Percentiles rank a stretch among this genome's conserved stretches.
These are phyloP conservation scores for Corythornis madagascariensis DNA, from an alignment of 2,113 vertebrate genomes.

Conservation along the genomic window DNA sequence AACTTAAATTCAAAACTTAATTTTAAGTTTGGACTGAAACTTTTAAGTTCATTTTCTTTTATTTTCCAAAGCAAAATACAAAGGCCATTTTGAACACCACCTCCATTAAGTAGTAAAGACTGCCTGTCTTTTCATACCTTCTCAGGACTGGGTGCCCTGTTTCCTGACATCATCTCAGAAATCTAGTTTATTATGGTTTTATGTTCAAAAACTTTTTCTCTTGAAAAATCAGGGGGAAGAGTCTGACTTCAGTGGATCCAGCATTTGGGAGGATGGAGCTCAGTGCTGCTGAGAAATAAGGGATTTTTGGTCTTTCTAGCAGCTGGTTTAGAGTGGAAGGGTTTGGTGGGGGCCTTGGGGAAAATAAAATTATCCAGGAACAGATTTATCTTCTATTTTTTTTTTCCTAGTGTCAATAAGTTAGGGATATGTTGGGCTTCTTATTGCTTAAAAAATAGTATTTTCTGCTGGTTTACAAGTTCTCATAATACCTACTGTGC, in stretches of 20 bases:
- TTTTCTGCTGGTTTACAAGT: not conserved
- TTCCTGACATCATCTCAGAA: not conserved
- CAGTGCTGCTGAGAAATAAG: not conserved
- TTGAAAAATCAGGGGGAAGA: not conserved
- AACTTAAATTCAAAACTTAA: no score
- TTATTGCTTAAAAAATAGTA: not conserved
- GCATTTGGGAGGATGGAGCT: not conserved
- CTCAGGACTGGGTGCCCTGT: rapidly evolving
- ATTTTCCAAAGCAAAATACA: not conserved
- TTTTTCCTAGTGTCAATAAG: not conserved
- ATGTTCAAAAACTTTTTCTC: not conserved
- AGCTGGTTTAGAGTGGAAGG: not conserved
- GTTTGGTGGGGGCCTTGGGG: not conserved
- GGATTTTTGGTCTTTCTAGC: not conserved
- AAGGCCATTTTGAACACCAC: not conserved
- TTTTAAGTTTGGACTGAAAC: no score
- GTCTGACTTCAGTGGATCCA: not conserved
- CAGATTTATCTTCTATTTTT: not conserved
- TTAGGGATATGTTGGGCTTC: not conserved
- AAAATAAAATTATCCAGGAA: not conserved
- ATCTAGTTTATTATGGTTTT: not conserved
- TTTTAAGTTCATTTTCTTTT: no score
- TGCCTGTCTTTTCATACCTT: not conserved
- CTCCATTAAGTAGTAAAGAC: not conserved
- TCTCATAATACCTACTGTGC: not conserved